These are phyloP conservation scores for Mormyrus proboscirostris DNA, from an alignment of 2,797 vertebrate species.

Conservation along the genomic window DNA sequence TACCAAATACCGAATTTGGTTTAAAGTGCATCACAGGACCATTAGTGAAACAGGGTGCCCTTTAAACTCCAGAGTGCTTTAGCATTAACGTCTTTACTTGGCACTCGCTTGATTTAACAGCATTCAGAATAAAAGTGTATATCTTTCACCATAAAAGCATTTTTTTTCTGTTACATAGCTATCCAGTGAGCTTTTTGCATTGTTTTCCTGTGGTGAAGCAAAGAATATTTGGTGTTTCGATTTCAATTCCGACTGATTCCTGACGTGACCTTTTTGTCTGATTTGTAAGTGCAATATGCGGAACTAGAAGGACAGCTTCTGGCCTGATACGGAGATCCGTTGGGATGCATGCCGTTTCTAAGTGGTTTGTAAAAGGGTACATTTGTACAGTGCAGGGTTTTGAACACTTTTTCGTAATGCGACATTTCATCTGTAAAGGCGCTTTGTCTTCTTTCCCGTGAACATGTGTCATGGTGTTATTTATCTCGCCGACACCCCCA, in stretches of 20 bases:
- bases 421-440: background rate
- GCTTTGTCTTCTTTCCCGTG: background rate
- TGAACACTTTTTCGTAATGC: background rate
- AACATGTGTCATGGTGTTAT: background rate
- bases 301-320: background rate
- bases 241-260: background rate
- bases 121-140: background rate
- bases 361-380: background rate
- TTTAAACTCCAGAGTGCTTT: background rate
- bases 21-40: background rate
- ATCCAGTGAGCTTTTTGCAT: background rate
- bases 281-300: slow-evolving; percentile 9
- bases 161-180: background rate
- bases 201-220: background rate
- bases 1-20: background rate
- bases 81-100: background rate
- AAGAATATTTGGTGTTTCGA: background rate
- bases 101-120: background rate
- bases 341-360: background rate
- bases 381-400: background rate
- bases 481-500: background rate
- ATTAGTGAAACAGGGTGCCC: background rate
- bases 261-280: background rate
- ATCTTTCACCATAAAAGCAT: background rate
- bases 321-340: background rate